Evolutionary conservation across 2,888 invertebrate species (phyloP), one percentile per base, ranked within the genome.

Genomic region (Idaea dimidiata): DNA sequence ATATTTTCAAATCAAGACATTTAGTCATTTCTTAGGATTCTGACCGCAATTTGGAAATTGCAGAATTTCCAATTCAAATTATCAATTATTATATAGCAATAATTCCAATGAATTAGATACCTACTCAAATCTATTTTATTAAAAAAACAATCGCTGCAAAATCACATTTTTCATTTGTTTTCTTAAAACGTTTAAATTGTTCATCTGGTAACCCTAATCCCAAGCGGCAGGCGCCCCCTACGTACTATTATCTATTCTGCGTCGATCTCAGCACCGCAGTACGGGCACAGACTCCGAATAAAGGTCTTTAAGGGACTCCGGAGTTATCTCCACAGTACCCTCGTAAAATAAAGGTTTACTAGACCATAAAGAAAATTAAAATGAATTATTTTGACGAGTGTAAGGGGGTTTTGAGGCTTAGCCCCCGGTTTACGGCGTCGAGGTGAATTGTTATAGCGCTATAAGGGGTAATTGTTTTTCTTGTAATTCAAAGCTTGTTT

Each of bases 321-420:
- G 84, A 83, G 86, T 90, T 91, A 92, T 92, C 91, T 90, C 84
- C 80, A 83, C 80, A 83, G 82, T 83, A 78, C 78, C 81, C 78
- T 84, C 89, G 88, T 92, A 92, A 92, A 92, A 92, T 92, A 91
- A 91, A 91, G 91, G 89, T 92, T 92, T 91, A 92, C 87, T 90
- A 82, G 88, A 81, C 85, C 88, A 90, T 92, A 92, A 91, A 91
- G 91, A 91, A 91, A 92, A 92, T 92, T 91, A 92, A 91, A 92
- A 92, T 92, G 92, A 92, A 91, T 92, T 92, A 92, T 92, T 92
- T 91, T 92, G 92, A 91, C 92, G 92, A 91, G 90, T 84, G 81
- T 81, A 78, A 79, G 82, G 84, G 83, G 83, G 67, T 58, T 62
- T 59, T 57, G 62, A 64, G 63, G 61, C 63, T 78, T 74, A 79